Percentiles rank a stretch among this genome's conserved stretches.
Evolutionary conservation across 2,113 vertebrate genomes (phyloP).

Genomic region (Ammodytes marinus): DNA sequence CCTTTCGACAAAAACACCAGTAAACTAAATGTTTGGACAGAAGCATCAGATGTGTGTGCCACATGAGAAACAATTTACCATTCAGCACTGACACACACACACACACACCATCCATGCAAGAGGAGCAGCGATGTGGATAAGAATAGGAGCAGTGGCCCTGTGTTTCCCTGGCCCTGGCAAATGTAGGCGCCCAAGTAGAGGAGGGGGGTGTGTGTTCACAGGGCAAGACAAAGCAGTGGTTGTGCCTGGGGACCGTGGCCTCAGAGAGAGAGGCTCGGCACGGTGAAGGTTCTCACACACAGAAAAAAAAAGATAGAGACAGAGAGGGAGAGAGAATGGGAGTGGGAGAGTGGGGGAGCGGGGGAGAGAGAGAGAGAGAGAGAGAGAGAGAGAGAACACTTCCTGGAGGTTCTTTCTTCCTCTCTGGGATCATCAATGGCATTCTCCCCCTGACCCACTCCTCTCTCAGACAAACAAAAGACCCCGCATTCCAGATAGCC

Average conservation of each 20-base stretch:
- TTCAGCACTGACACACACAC: slow-evolving; percentile 45
- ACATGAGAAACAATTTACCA: slow-evolving; percentile 59
- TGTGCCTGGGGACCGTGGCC: slow-evolving; percentile 82
- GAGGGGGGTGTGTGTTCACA: slow-evolving; percentile 84
- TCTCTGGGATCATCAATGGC: slow-evolving; percentile 87
- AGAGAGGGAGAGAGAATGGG: slow-evolving; percentile 59
- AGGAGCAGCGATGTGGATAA: slow-evolving; percentile 73
- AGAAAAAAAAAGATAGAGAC: slow-evolving; percentile 69
- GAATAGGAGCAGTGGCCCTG: slow-evolving; percentile 77
- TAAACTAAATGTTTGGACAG: slow-evolving; percentile 25
- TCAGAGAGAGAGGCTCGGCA: slow-evolving; percentile 77
- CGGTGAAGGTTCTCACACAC: slow-evolving; percentile 84
- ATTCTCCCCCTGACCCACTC: slow-evolving; percentile 86
- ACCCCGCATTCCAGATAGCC: slow-evolving; percentile 85
- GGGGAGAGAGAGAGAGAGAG: slow-evolving; percentile 53
- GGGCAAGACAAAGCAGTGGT: slow-evolving; percentile 86
- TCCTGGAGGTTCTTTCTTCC: slow-evolving; percentile 87
- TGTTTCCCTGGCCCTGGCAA: slow-evolving; percentile 79
- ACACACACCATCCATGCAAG: slow-evolving; percentile 58
- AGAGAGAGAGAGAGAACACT: slow-evolving; percentile 76
- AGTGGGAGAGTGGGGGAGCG: slow-evolving; percentile 64
- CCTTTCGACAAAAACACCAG: slow-evolving; percentile 5
- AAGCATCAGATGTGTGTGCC: slow-evolving; percentile 45
- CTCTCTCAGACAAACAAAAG: slow-evolving; percentile 85
- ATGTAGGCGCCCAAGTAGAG: slow-evolving; percentile 75